A percentile compares a stretch with the other conserved stretches of the same genome.
Conservation (phyloP, 2,113 vertebrate species). For the Fregetta grallaria region DNA sequence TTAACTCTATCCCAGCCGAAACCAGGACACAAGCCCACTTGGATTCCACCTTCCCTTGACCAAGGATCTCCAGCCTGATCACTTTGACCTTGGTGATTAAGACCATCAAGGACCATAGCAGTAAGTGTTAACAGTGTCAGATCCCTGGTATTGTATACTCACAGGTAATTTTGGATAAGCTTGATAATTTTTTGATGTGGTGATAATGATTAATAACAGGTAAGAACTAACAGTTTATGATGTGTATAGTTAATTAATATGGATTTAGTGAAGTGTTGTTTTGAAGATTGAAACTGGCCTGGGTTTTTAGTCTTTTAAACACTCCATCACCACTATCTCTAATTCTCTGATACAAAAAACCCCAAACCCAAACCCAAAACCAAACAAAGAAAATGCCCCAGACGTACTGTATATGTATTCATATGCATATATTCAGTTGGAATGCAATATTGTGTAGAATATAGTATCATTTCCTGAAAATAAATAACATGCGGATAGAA, state of each 20-base stretch:
- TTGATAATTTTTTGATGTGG: not conserved
- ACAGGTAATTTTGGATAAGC: not conserved
- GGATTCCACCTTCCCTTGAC: not conserved
- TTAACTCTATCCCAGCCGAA: too few species aligned
- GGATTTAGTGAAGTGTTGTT: not conserved
- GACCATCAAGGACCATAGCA: fast-evolving
- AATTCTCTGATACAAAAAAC: not conserved
- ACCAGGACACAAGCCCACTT: not conserved
- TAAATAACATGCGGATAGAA: not conserved
- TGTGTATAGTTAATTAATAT: not conserved
- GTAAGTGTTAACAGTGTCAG: not conserved
- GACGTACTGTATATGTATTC: not conserved
- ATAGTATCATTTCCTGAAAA: not conserved
- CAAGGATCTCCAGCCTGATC: not conserved
- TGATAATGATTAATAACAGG: not conserved
- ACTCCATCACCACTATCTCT: not conserved
- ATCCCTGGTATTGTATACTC: too few species aligned
- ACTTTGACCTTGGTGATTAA: not conserved
- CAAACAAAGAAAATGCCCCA: not conserved
- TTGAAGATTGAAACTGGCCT: not conserved
- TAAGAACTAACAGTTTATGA: not conserved
- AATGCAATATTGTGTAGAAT: not conserved
- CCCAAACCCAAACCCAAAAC: not conserved
- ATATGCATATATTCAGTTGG: not conserved
- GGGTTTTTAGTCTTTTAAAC: not conserved